Percentiles rank a stretch among this genome's conserved stretches.
These are phyloP conservation scores for Hydrolagus affinis DNA, from an alignment of 2,113 vertebrate genomes.

Conservation along the genomic window DNA sequence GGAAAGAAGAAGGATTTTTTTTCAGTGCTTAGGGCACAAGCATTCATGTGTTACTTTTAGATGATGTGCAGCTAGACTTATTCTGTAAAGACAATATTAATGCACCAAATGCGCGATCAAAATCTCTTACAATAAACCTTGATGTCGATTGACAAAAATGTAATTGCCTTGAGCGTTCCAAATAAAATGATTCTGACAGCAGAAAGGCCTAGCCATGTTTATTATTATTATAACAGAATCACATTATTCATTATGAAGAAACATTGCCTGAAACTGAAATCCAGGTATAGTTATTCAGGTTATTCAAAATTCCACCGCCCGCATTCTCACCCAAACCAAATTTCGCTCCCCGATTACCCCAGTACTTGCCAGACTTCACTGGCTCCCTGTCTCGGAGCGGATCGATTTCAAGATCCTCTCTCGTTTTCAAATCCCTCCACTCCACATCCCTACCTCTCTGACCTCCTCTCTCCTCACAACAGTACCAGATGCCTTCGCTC, in stretches of 20 bases:
- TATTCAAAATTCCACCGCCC: no score
- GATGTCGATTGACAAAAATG: not conserved
- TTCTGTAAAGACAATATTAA: not conserved
- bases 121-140: not conserved
- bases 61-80: not conserved
- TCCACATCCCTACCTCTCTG: no score
- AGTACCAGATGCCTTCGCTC: no score
- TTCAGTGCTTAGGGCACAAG: not conserved
- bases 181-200: not conserved
- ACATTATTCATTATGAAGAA: not conserved
- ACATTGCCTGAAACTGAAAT: not conserved
- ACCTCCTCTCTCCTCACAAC: no score
- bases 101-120: not conserved
- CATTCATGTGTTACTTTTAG: not conserved
- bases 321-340: no score
- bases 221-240: not conserved
- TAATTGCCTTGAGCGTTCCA: not conserved
- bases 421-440: no score
- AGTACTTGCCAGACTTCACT: no score
- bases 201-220: not conserved
- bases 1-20: not conserved
- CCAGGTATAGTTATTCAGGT: not conserved
- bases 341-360: no score
- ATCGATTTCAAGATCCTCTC: no score
- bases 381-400: no score